These are phyloP conservation scores for Prunella himalayana DNA, from an alignment of 2,113 vertebrate species.

Conservation along the genomic window DNA sequence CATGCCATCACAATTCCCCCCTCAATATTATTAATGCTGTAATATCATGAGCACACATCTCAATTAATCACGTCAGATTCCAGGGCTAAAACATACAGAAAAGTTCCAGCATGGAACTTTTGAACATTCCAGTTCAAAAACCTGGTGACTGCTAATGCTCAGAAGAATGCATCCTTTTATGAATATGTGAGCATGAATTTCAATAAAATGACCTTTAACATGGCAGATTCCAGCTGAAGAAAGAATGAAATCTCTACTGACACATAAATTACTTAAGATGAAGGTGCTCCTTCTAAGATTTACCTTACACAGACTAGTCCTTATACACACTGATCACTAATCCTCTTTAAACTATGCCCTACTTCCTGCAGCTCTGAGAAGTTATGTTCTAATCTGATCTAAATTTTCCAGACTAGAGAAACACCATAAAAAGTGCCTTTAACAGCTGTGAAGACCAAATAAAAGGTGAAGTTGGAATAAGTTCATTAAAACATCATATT, in stretches of 20 bases:
- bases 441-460: neutral
- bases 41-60: neutral
- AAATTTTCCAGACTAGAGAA: neutral
- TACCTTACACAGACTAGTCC: neutral
- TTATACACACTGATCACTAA: neutral
- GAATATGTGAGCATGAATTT: conserved; percentile 7
- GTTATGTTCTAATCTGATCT: neutral
- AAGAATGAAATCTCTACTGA: conserved; percentile 16
- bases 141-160: neutral
- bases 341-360: neutral
- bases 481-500: neutral
- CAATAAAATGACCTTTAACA: conserved; percentile 39
- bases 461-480: neutral
- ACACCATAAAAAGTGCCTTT: neutral
- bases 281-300: conserved; percentile 1
- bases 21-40: neutral
- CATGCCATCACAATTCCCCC: neutral
- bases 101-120: neutral
- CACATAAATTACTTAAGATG: conserved; percentile 33
- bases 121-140: too few relatives aligned
- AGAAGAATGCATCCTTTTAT: neutral
- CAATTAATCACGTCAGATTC: neutral
- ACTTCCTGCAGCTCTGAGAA: neutral
- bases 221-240: neutral
- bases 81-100: neutral